These are phyloP conservation scores for Crenichthys baileyi DNA, from an alignment of 2,797 vertebrate species.

Conservation along the genomic window DNA sequence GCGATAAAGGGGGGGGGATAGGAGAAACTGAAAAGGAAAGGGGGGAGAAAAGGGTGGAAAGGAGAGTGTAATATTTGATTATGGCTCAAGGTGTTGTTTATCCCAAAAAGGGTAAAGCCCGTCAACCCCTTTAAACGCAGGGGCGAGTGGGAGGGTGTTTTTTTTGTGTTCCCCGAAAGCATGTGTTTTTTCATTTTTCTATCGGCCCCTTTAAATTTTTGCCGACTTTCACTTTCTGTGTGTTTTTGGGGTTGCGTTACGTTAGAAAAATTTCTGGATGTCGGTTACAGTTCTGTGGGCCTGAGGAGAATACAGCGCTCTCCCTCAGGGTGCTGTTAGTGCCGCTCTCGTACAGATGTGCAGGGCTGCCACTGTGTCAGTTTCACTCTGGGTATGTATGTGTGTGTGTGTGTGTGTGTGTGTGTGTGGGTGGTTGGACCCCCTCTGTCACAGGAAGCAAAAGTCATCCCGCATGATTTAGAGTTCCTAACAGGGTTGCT, in stretches of 20 bases:
- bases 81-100: conserved; percentile 78
- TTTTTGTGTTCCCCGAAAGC: too few species aligned
- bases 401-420: conserved; percentile 43
- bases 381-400: conserved; percentile 37
- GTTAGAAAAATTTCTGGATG: conserved; percentile 68
- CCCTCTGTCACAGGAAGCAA: conserved; percentile 56
- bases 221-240: conserved; percentile 56
- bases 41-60: conserved; percentile 34
- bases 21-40: conserved; percentile 49
- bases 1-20: conserved; percentile 56
- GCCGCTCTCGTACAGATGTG: conserved; percentile 78
- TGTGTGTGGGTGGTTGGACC: conserved; percentile 27
- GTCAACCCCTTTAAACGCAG: too few species aligned
- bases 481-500: conserved; percentile 41
- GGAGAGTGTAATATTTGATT: conserved; percentile 75
- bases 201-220: conserved; percentile 68
- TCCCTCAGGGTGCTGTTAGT: conserved; percentile 78
- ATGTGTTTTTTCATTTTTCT: too few species aligned
- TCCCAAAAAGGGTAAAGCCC: conserved; percentile 79
- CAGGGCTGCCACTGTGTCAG: conserved; percentile 61
- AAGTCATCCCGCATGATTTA: conserved; percentile 51
- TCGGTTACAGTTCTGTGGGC: conserved; percentile 75
- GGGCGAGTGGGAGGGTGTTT: too few species aligned
- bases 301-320: conserved; percentile 70
- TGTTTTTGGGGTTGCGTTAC: conserved; percentile 38